A percentile compares a stretch with the other conserved stretches of the same genome.
phyloP scores from a whole-genome alignment of 2,113 vertebrate species.

The Rhombomys opimus region DNA sequence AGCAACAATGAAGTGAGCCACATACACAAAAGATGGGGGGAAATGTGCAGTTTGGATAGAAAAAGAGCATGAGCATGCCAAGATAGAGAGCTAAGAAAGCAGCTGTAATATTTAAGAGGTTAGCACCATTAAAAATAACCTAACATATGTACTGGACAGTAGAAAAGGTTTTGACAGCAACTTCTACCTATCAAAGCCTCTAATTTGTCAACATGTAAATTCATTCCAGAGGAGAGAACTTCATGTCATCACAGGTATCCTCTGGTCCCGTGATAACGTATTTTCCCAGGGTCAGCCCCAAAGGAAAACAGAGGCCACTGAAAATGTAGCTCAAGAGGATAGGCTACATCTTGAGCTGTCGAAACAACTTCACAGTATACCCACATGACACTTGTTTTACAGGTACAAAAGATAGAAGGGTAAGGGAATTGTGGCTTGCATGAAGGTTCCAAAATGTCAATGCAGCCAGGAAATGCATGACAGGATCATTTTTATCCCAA shows the following conservation, averaged over 20 bases:
- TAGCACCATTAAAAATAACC: too few relatives aligned
- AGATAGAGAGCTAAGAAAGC: background rate
- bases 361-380: background rate
- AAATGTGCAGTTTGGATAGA: background rate
- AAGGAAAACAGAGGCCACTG: background rate
- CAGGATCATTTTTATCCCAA: background rate
- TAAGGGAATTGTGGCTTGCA: background rate
- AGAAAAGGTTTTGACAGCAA: background rate
- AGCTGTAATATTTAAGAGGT: background rate
- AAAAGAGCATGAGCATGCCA: background rate
- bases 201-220: background rate
- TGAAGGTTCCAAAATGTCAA: background rate
- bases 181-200: background rate
- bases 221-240: background rate
- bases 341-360: background rate
- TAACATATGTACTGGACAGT: background rate
- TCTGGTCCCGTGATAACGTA: background rate
- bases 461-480: background rate
- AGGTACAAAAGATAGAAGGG: background rate
- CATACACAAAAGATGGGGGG: background rate
- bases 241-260: background rate
- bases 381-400: background rate
- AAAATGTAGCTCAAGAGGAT: background rate
- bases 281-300: background rate
- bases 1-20: background rate